These are phyloP conservation scores for Kryptopterus vitreolus DNA, from an alignment of 2,797 vertebrate species.

Conservation along the genomic window DNA sequence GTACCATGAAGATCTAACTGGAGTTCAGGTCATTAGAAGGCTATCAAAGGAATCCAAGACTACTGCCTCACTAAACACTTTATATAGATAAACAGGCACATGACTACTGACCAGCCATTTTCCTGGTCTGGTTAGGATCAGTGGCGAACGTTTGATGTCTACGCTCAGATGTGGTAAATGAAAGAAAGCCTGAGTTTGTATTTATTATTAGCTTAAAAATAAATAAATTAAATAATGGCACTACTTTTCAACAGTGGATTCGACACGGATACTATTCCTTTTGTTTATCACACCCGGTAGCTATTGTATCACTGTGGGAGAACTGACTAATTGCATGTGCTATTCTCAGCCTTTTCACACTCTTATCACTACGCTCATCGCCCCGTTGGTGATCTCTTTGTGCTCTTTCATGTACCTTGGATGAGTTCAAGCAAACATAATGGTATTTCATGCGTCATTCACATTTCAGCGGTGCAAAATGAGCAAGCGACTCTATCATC, in stretches of 20 bases:
- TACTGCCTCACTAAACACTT: constrained; percentile 41
- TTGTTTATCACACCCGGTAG: background rate
- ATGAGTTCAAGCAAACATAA: constrained; percentile 42
- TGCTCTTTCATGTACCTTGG: constrained; percentile 36
- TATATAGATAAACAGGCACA: constrained; percentile 47
- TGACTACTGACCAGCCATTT: constrained; percentile 23
- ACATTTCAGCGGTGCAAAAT: constrained; percentile 48
- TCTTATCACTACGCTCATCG: constrained; percentile 29
- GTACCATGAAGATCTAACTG: constrained; percentile 42
- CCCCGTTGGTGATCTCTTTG: constrained; percentile 28
- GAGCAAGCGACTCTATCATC: constrained; percentile 25
- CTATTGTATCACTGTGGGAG: background rate
- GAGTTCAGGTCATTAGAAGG: constrained; percentile 42
- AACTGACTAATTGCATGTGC: constrained; percentile 18
- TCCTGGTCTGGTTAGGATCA: constrained; percentile 36
- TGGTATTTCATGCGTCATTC: constrained; percentile 49
- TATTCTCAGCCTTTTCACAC: constrained; percentile 21
- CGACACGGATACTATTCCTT: background rate
- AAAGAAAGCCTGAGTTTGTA: background rate
- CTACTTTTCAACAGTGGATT: background rate
- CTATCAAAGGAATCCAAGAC: constrained; percentile 46
- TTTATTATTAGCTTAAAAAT: constrained; percentile 13
- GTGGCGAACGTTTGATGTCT: constrained; percentile 42
- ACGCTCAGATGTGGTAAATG: constrained; percentile 30
- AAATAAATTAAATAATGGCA: background rate